A percentile compares a stretch with the other conserved stretches of the same genome.
These are phyloP conservation scores for Epirrhoe alternata DNA, from an alignment of 2,888 invertebrate genomes.

Conservation along the genomic window DNA sequence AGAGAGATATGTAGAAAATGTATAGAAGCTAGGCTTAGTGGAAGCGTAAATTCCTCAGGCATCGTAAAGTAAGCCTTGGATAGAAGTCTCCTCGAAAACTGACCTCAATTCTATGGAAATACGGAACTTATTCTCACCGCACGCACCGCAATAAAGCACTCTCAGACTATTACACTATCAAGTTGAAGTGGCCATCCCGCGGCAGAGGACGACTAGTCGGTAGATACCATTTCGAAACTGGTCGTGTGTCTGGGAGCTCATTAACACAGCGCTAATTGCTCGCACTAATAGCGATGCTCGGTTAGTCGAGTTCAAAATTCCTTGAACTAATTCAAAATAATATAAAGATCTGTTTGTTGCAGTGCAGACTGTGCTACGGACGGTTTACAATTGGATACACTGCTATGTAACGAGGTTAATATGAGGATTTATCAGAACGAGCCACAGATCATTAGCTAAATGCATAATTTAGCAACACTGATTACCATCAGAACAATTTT, in stretches of 20 bases:
- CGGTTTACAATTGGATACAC: conserved; percentile 33
- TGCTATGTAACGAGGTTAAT: conserved; percentile 40
- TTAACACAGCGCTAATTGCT: conserved; percentile 80
- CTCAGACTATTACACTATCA: conserved; percentile 59
- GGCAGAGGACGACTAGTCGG: conserved; percentile 43
- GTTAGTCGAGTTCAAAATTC: conserved; percentile 72
- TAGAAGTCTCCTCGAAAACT: conserved; percentile 49
- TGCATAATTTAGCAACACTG: not conserved
- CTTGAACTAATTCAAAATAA: conserved; percentile 76
- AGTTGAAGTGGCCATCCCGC: conserved; percentile 58
- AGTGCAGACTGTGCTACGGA: conserved; percentile 33
- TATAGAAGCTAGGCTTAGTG: conserved; percentile 7
- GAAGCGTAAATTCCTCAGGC: conserved; percentile 31
- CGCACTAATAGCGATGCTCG: conserved; percentile 74
- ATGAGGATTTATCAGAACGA: conserved; percentile 24
- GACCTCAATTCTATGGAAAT: conserved; percentile 63
- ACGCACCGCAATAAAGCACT: conserved; percentile 60
- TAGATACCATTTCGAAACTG: conserved; percentile 53
- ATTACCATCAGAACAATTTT: not conserved
- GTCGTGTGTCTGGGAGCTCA: conserved; percentile 72
- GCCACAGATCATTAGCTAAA: conserved; percentile 6
- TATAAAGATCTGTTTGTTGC: conserved; percentile 61
- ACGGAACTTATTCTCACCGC: conserved; percentile 59
- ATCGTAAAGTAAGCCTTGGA: conserved; percentile 28
- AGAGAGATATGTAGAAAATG: conserved; percentile 4